phyloP scores from a whole-genome alignment of 2,888 invertebrate species.

The Chorisops tibialis region DNA sequence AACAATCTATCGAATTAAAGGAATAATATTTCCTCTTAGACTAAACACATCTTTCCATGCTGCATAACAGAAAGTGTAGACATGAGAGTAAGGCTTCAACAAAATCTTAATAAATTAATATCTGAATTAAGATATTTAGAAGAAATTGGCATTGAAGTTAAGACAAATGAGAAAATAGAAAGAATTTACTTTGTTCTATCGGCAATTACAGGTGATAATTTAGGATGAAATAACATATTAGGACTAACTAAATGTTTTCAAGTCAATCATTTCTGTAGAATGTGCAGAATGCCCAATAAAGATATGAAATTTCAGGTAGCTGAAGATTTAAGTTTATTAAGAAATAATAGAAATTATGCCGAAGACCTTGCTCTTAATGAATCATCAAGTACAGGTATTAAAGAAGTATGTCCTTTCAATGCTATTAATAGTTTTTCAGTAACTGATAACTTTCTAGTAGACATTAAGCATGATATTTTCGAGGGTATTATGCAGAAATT shows the following conservation, averaged over 20 bases:
- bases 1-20: not conserved
- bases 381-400: conserved; percentile 7
- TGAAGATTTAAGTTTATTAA: not conserved
- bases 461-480: conserved; percentile 33
- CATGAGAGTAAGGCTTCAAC: not conserved
- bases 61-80: conserved; percentile 8
- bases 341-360: conserved; percentile 3
- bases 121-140: conserved; percentile 17
- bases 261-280: conserved; percentile 15
- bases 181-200: conserved; percentile 1
- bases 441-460: conserved; percentile 26
- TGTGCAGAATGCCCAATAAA: conserved; percentile 3
- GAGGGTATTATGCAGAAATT: conserved; percentile 31
- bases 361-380: not conserved
- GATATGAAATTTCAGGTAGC: not conserved
- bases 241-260: conserved; percentile 11
- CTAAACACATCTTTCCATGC: conserved; percentile 20
- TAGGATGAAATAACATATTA: conserved; percentile 1
- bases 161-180: not conserved
- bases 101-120: conserved; percentile 8
- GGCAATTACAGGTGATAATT: conserved; percentile 18
- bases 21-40: conserved; percentile 21
- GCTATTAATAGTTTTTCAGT: conserved; percentile 39
- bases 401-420: conserved; percentile 9
- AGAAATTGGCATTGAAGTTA: conserved; percentile 20